A percentile compares a stretch with the other conserved stretches of the same genome.
Evolutionary conservation across 2,888 invertebrate species (phyloP).

Genomic region (Lysandra coridon): DNA sequence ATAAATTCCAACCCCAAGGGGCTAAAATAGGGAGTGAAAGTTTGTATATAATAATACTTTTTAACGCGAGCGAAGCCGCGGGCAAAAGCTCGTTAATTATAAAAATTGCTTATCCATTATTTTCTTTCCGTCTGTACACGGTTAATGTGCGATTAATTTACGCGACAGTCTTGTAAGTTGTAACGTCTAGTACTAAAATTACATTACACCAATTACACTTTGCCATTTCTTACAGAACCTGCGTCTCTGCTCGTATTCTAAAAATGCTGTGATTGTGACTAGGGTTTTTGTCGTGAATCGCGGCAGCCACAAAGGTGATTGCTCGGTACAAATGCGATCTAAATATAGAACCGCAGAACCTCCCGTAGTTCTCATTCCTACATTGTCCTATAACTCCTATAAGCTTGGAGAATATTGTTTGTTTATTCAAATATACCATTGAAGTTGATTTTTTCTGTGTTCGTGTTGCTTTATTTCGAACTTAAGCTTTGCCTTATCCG

Average conservation of each 20-base stretch:
- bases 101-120: too few relatives aligned
- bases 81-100: too few relatives aligned
- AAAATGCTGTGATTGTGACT: background rate
- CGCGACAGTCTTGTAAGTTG: too few relatives aligned
- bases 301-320: conserved; percentile 46
- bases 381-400: background rate
- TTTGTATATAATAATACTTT: too few relatives aligned
- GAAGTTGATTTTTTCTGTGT: background rate
- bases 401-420: background rate
- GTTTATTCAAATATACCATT: too few relatives aligned
- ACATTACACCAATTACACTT: too few relatives aligned
- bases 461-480: background rate
- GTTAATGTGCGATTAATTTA: too few relatives aligned
- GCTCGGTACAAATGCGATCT: conserved; percentile 44
- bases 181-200: too few relatives aligned
- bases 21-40: too few relatives aligned
- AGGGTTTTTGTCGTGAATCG: conserved; percentile 32
- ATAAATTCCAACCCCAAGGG: too few relatives aligned
- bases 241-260: background rate
- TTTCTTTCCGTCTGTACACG: too few relatives aligned
- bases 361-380: conserved; percentile 20
- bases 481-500: background rate
- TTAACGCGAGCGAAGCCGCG: too few relatives aligned
- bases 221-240: background rate
- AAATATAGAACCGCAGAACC: conserved; percentile 48